Evolutionary conservation across 2,113 vertebrate genomes (phyloP).

Genomic region (Microtus richardsoni): DNA sequence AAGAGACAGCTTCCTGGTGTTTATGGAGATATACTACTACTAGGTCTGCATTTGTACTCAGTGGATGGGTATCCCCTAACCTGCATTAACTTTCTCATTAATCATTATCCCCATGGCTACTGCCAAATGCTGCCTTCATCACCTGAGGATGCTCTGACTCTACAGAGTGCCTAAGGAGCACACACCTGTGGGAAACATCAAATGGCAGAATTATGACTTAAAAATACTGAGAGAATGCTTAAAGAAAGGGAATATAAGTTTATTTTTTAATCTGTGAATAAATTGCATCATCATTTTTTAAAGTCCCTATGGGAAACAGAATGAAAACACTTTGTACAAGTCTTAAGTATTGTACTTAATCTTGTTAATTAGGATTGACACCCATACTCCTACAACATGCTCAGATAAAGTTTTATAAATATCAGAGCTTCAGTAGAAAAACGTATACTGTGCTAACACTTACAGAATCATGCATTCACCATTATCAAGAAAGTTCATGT

Average conservation of each 20-base stretch:
- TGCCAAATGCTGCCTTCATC: constrained; percentile 5
- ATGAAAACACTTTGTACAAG: background rate
- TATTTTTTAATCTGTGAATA: background rate
- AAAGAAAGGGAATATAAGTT: background rate
- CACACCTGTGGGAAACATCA: background rate
- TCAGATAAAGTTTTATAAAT: background rate
- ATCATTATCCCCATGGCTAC: constrained; percentile 31
- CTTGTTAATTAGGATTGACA: background rate
- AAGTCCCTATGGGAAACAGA: background rate
- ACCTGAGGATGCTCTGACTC: background rate
- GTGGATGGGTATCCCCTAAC: background rate
- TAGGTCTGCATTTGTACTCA: background rate
- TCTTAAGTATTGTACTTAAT: background rate
- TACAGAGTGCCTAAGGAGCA: background rate
- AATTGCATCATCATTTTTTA: background rate
- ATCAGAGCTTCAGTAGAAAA: constrained; percentile 38
- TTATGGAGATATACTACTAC: background rate
- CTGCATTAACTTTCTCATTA: constrained; percentile 35
- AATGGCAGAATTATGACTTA: background rate
- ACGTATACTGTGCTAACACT: background rate
- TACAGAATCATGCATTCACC: background rate
- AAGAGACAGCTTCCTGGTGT: background rate
- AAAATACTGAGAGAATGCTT: background rate
- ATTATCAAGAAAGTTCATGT: background rate
- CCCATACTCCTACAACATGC: background rate